Evolutionary conservation across 2,888 invertebrate species (phyloP).

Genomic region (Boloria euphrosyne): DNA sequence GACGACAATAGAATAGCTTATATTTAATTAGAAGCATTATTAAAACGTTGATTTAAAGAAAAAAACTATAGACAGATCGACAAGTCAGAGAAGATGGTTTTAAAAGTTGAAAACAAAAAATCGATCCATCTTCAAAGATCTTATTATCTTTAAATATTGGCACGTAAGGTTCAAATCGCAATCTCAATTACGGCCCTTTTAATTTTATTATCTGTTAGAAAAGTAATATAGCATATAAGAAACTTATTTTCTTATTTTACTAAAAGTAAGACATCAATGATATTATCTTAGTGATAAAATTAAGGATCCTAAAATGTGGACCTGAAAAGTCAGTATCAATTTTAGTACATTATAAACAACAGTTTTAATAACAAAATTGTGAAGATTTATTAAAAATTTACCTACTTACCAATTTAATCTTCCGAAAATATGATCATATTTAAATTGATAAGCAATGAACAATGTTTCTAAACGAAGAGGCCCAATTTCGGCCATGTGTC

Average conservation of each 20-base stretch:
- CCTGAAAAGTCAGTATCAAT: not conserved
- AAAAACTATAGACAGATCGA: slow-evolving; percentile 7
- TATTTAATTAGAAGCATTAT: slow-evolving; percentile 18
- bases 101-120: not conserved
- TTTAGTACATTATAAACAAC: not conserved
- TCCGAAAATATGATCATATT: not conserved
- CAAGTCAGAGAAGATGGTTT: not conserved
- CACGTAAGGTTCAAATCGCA: slow-evolving; percentile 16
- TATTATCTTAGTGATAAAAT: not conserved
- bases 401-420: slow-evolving; percentile 17
- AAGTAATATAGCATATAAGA: not conserved
- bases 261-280: not conserved
- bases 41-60: slow-evolving; percentile 6
- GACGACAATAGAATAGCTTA: slow-evolving; percentile 38
- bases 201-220: slow-evolving; percentile 4
- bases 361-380: not conserved
- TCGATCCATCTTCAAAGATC: not conserved
- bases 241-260: slow-evolving; percentile 6
- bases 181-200: slow-evolving; percentile 1
- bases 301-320: not conserved
- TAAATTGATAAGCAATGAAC: slow-evolving; percentile 10
- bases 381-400: not conserved
- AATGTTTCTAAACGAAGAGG: not conserved
- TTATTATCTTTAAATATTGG: slow-evolving; percentile 13
- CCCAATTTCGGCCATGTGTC: not conserved